Evolutionary conservation across 2,113 vertebrate species (phyloP).

Genomic region (Heteronetta atricapilla): DNA sequence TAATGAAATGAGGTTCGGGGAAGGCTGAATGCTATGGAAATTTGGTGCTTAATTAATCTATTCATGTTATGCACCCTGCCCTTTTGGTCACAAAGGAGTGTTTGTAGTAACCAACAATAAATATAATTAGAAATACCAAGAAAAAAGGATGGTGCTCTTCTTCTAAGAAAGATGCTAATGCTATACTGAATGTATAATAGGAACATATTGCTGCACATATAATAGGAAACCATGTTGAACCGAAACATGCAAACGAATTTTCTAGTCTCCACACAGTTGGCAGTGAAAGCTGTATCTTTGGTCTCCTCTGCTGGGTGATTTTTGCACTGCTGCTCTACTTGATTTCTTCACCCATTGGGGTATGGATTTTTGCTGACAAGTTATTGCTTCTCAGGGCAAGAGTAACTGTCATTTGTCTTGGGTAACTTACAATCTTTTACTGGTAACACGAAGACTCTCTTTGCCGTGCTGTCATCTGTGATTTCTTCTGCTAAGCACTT

Average conservation of each 20-base stretch:
- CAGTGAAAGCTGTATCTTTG: neutral
- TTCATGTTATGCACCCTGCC: neutral
- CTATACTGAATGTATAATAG: neutral
- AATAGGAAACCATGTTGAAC: neutral
- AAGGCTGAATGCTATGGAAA: slow-evolving; percentile 1
- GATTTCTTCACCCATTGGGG: slow-evolving; percentile 31
- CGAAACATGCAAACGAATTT: neutral
- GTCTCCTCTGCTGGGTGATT: slow-evolving; percentile 44
- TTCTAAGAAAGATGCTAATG: neutral
- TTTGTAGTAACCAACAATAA: slow-evolving; percentile 19
- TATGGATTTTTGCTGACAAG: slow-evolving; percentile 63
- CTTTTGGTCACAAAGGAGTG: neutral
- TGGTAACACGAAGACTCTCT: slow-evolving; percentile 4
- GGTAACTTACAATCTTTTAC: slow-evolving; percentile 1
- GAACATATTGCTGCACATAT: neutral
- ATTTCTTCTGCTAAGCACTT: slow-evolving; percentile 22
- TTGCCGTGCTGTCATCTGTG: slow-evolving; percentile 29
- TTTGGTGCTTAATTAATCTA: slow-evolving; percentile 27
- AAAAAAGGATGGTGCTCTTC: neutral
- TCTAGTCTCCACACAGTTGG: neutral
- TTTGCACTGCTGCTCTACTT: slow-evolving; percentile 43
- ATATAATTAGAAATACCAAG: neutral
- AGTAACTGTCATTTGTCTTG: slow-evolving; percentile 32
- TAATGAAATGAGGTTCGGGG: neutral
- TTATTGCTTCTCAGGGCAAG: slow-evolving; percentile 47